Percentiles rank a stretch among this genome's conserved stretches.
Conservation (phyloP, 2,113 vertebrate species). For the Ranitomeya variabilis region DNA sequence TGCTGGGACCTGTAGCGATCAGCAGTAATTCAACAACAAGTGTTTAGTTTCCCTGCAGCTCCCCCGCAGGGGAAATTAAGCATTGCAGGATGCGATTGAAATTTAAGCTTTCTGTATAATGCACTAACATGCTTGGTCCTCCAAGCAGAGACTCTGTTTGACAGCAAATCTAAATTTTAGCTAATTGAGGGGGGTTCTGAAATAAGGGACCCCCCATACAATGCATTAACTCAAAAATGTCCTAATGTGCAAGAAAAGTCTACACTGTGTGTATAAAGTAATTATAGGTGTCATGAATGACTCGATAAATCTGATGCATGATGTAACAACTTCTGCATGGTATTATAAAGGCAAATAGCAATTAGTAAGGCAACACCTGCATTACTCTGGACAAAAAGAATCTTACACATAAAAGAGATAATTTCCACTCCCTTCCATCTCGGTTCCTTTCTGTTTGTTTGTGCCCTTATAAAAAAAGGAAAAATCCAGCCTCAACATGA, state of each 20-base stretch:
- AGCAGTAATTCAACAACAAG: not conserved
- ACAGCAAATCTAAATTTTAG: too few species aligned
- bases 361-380: slow-evolving; percentile 38
- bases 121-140: not conserved
- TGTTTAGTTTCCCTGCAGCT: not conserved
- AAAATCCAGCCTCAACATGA: slow-evolving; percentile 42
- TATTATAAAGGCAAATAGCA: slow-evolving; percentile 23
- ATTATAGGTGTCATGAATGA: not conserved
- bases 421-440: not conserved
- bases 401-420: not conserved
- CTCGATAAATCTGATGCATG: not conserved
- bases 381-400: not conserved
- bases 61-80: not conserved
- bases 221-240: not conserved
- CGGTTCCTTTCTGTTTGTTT: slow-evolving; percentile 39
- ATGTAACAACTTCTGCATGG: slow-evolving; percentile 3
- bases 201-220: too few species aligned
- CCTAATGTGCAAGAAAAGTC: not conserved
- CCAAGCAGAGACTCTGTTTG: too few species aligned
- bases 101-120: not conserved
- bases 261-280: not conserved
- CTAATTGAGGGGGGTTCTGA: not conserved
- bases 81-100: not conserved
- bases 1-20: not conserved
- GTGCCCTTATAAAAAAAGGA: slow-evolving; percentile 8